Base-by-base conservation (phyloP, 2,888 invertebrate genomes). In the Mythimna lalbum region DNA sequence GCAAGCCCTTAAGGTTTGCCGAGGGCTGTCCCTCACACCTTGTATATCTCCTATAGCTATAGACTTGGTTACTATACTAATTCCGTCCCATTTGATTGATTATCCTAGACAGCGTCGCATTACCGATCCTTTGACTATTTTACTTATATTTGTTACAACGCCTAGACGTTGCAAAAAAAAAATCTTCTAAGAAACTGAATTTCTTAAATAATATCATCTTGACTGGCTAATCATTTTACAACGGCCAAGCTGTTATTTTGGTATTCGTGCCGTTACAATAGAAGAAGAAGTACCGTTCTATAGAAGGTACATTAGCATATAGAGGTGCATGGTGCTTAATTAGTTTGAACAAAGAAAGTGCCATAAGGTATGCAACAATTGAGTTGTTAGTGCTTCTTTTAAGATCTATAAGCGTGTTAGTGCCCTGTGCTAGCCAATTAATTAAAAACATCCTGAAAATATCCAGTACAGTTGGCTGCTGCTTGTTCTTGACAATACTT, bases 391-490 rank as follows among this genome's bases (percentile, higher is more conserved):
- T 79, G 79, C 76, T 72, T 50, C 0, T 62, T 56, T 61, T 62
- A 55, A 47, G 4, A 33, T 64, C 76, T 80, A 80, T 52, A 80
- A 80, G 79, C 79, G 76, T 72, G 80, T 72, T 6, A 56, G 79
- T 80, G 79, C 69, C 69, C 57, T 57, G 63, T 76, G 76, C 76
- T 62, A 36, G 39, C 27, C 53, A 55, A 56, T 60, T 21, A 21
- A 36, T 31, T 50, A 14, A n/a, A 47, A 63, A 43, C 52, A 57
- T 12, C n/a, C 21, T 50, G 6, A 19, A 43, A 63, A 43, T 59
- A 50, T 12, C 23, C 21, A 39, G 27, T 17, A 4, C 19, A 33
- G 17, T 36, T 12, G 0, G 33, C 71, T 69, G 52, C 17, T 69
- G 64, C 63, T 71, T 19, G 33, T 60, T 90, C 65, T 47, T 52